Conservation (phyloP, 2,888 invertebrate species). For the Coleophora deauratella region DNA sequence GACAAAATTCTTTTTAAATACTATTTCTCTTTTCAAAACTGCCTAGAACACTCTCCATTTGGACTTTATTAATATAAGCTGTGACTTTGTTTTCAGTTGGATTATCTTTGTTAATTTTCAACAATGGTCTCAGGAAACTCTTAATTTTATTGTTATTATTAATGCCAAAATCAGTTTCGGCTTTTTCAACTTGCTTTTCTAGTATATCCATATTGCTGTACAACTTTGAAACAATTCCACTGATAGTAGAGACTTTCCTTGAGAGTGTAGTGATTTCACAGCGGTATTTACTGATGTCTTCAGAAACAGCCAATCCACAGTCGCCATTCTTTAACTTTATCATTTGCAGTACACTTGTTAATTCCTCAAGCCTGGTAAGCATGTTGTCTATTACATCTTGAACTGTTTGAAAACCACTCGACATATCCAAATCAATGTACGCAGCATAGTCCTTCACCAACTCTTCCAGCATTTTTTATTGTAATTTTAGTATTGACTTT, state of each 20-base stretch:
- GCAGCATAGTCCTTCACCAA: slow-evolving; percentile 69
- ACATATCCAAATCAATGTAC: slow-evolving; percentile 69
- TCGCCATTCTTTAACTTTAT: slow-evolving; percentile 65
- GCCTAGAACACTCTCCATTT: slow-evolving; percentile 42
- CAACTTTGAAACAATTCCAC: slow-evolving; percentile 67
- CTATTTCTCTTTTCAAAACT: slow-evolving; percentile 35
- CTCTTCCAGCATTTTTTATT: slow-evolving; percentile 61
- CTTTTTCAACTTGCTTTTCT: slow-evolving; percentile 74
- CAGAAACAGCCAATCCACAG: slow-evolving; percentile 57
- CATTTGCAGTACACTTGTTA: slow-evolving; percentile 76
- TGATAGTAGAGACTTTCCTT: slow-evolving; percentile 70
- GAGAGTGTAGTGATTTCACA: slow-evolving; percentile 68
- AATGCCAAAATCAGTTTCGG: slow-evolving; percentile 75
- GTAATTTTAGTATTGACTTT: slow-evolving; percentile 20
- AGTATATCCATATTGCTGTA: slow-evolving; percentile 65
- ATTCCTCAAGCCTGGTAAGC: slow-evolving; percentile 78
- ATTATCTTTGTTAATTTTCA: slow-evolving; percentile 47
- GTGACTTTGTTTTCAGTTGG: slow-evolving; percentile 15
- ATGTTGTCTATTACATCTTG: slow-evolving; percentile 79
- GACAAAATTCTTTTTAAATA: too few relatives aligned
- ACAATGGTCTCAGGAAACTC: slow-evolving; percentile 75
- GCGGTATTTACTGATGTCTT: slow-evolving; percentile 68
- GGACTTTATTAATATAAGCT: slow-evolving; percentile 20
- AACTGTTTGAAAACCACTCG: slow-evolving; percentile 72
- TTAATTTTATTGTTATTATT: slow-evolving; percentile 73